Percentiles rank a stretch among this genome's conserved stretches.
phyloP scores from a whole-genome alignment of 2,888 invertebrate species.

The Sinotaia quadrata region DNA sequence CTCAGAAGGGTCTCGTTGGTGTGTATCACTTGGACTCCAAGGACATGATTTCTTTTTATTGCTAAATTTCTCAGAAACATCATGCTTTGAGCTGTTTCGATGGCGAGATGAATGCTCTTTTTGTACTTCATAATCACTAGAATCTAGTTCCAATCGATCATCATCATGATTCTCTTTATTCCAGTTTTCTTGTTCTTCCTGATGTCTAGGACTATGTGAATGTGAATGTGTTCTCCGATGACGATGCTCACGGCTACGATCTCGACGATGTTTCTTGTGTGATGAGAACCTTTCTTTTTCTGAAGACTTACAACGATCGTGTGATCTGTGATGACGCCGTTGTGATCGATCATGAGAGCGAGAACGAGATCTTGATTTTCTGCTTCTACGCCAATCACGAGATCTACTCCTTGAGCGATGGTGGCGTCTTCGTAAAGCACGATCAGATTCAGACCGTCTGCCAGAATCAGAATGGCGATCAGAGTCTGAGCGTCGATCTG shows the following conservation, averaged over 20 bases:
- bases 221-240: conserved; percentile 9
- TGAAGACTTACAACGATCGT: conserved; percentile 25
- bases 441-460: conserved; percentile 18
- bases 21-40: conserved; percentile 3
- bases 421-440: conserved; percentile 12
- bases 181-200: conserved; percentile 7
- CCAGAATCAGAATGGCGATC: conserved; percentile 20
- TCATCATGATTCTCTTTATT: conserved; percentile 18
- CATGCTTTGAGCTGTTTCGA: neutral
- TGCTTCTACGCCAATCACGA: conserved; percentile 42
- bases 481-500: conserved; percentile 55
- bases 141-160: neutral
- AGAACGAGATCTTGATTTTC: conserved; percentile 48
- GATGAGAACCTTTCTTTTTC: conserved; percentile 27
- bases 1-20: neutral
- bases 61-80: neutral
- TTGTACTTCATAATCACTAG: neutral
- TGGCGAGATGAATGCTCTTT: neutral
- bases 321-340: conserved; percentile 12
- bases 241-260: conserved; percentile 20
- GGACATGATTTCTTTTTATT: neutral
- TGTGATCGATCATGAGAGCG: conserved; percentile 36
- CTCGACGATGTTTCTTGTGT: conserved; percentile 25
- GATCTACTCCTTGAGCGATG: conserved; percentile 41
- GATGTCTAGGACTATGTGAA: conserved; percentile 12